Evolutionary conservation across 2,113 vertebrate species (phyloP).

Genomic region (Datnioides undecimradiatus): DNA sequence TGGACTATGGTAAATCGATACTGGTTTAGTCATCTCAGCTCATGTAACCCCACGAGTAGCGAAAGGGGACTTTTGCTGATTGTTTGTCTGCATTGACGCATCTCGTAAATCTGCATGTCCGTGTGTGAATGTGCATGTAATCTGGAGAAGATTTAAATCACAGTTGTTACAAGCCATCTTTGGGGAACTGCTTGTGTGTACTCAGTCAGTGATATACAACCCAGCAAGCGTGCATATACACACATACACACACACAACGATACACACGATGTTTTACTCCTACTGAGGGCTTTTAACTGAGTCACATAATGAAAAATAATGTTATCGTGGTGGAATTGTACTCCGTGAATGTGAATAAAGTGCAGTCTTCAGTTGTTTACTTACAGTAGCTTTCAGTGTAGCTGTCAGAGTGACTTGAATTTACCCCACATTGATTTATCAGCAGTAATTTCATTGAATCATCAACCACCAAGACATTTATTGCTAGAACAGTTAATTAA

Average conservation of each 20-base stretch:
- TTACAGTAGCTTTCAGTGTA: not conserved
- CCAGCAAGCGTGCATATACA: slow-evolving; percentile 1
- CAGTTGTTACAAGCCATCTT: slow-evolving; percentile 36
- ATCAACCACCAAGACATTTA: not conserved
- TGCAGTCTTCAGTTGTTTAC: not conserved
- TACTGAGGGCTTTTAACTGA: slow-evolving; percentile 2
- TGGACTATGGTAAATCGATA: slow-evolving; percentile 75
- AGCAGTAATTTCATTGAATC: not conserved
- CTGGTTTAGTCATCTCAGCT: slow-evolving; percentile 62
- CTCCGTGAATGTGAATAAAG: not conserved
- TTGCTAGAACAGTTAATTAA: not conserved
- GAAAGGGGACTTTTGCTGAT: slow-evolving; percentile 25
- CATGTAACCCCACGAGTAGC: slow-evolving; percentile 48
- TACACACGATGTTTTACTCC: not conserved
- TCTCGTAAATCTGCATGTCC: slow-evolving; percentile 49
- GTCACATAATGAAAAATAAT: not conserved
- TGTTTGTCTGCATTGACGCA: slow-evolving; percentile 49
- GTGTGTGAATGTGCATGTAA: not conserved
- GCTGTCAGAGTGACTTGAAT: slow-evolving; percentile 5
- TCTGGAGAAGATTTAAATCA: slow-evolving; percentile 46
- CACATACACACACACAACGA: not conserved
- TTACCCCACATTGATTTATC: not conserved
- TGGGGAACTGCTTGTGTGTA: slow-evolving; percentile 36
- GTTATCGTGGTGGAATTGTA: slow-evolving; percentile 4
- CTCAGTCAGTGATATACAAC: slow-evolving; percentile 33